Evolutionary conservation across 37 sponge, comb jelly and placozoan species (phyloP), one percentile per base, ranked within the genome.

Genomic region (Diacarnus erythraeanus): DNA sequence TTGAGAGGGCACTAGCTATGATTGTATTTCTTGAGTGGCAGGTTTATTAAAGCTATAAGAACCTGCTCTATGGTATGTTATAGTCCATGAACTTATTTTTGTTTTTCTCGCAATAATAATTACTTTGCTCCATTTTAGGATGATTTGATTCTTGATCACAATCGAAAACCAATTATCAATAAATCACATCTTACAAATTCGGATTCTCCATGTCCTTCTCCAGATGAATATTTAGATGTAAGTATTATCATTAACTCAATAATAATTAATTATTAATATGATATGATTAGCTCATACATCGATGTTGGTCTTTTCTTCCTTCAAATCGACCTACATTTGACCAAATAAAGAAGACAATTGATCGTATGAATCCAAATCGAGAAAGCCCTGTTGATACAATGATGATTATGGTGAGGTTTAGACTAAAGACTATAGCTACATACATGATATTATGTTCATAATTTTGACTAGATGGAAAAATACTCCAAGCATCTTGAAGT

Each of bases 361-460:
- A 77, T 33, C 35, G 47, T 15, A 92, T 92, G 37, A 92, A 91
- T 70, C 91, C 92, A 34, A 80, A 65, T 47, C 66, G 76, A 64
- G 85, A 87, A 70, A 95, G 87, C 54, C 92, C 96, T n/a, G 90
- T 95, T 8, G 96, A 95, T 75, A 92, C 56, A 64, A 95, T 95
- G 92, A 95, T 95, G 96, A 74, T 69, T 17, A 82, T 95, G 93
- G 94, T 93, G 40, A 38, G 74, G 26, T 21, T 25, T 23, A 30
- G 9, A 64, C n/a, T 23, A 9, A 64, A 25, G 65, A 23, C 65
- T 64, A 64, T 64, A 9, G 65, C 26, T 69, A 12, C 51, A 47
- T 47, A 30, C 37, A 31, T 36, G 33, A 8, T 6, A 36, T 9
- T 69, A 36, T 37, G 36, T 10, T 69, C 70, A 18, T 31, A 37